Evolutionary conservation across 1,140 invertebrate genomes (phyloP).

Genomic region (Kradibia gibbosae): DNA sequence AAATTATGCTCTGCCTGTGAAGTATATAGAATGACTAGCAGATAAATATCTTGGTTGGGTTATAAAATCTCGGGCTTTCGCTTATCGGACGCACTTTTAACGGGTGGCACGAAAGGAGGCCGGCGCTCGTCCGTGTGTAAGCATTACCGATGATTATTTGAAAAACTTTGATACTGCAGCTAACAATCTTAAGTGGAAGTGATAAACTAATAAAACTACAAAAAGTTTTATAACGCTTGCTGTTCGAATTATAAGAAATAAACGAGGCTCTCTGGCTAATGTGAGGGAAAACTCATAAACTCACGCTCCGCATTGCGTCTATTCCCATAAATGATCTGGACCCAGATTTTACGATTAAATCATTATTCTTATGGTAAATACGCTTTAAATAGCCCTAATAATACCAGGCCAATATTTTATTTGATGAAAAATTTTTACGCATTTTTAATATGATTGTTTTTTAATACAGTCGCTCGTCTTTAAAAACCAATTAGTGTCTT

Average conservation of each 20-base stretch:
- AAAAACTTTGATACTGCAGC: background rate
- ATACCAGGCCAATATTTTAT: background rate
- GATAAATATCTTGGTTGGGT: conserved; percentile 19
- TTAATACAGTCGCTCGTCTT: background rate
- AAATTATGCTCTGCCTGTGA: background rate
- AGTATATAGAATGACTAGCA: conserved; percentile 12
- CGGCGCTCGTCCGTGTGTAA: background rate
- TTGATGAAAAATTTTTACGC: background rate
- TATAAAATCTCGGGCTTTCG: conserved; percentile 2
- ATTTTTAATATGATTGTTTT: background rate
- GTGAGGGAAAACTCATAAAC: background rate
- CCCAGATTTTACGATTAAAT: background rate
- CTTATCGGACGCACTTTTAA: background rate
- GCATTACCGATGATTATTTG: conserved; percentile 16
- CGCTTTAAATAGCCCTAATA: background rate
- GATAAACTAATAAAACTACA: conserved; percentile 8
- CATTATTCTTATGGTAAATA: background rate
- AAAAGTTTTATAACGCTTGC: background rate
- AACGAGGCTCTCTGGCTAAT: background rate
- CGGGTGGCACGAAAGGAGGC: background rate
- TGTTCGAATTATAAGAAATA: background rate
- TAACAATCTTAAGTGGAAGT: background rate
- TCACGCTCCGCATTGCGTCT: background rate
- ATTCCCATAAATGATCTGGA: background rate
- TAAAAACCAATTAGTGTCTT: background rate